These are phyloP conservation scores for Pteropus alecto DNA, from an alignment of 2,113 vertebrate genomes.

Conservation along the genomic window DNA sequence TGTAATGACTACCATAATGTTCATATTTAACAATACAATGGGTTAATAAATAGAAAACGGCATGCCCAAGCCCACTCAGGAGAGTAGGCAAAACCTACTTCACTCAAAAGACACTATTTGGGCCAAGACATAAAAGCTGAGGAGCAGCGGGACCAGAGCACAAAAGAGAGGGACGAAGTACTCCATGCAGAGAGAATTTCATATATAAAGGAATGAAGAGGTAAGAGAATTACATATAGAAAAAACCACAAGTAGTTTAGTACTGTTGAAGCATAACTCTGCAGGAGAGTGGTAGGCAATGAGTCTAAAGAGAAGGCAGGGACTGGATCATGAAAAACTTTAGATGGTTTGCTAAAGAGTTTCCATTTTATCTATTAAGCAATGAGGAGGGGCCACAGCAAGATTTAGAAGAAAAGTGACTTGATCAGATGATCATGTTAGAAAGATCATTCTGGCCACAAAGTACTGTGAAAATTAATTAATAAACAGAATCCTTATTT, in stretches of 20 bases:
- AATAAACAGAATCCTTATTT: not conserved
- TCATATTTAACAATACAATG: not conserved
- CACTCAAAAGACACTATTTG: not conserved
- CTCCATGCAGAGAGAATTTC: not conserved
- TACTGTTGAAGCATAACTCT: not conserved
- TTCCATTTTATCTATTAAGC: slow-evolving; percentile 19
- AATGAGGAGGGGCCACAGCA: not conserved
- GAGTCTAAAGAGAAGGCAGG: not conserved
- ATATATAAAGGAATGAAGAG: not conserved
- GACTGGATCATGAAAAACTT: not conserved
- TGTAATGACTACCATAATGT: not conserved
- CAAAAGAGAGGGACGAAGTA: not conserved
- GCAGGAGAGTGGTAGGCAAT: not conserved
- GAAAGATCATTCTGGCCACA: not conserved
- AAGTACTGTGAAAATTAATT: not conserved
- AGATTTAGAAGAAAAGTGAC: slow-evolving; percentile 41
- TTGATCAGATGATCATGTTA: not conserved
- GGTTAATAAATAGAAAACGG: not conserved
- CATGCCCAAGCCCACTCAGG: not conserved
- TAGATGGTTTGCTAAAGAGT: not conserved
- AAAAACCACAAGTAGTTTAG: slow-evolving; percentile 18
- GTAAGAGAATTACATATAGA: not conserved
- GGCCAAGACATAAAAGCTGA: not conserved
- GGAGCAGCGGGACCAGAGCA: not conserved
- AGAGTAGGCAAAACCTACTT: not conserved